Evolutionary conservation across 2,888 invertebrate genomes (phyloP), one percentile per base, ranked within the genome.

Genomic region (Timema podura): DNA sequence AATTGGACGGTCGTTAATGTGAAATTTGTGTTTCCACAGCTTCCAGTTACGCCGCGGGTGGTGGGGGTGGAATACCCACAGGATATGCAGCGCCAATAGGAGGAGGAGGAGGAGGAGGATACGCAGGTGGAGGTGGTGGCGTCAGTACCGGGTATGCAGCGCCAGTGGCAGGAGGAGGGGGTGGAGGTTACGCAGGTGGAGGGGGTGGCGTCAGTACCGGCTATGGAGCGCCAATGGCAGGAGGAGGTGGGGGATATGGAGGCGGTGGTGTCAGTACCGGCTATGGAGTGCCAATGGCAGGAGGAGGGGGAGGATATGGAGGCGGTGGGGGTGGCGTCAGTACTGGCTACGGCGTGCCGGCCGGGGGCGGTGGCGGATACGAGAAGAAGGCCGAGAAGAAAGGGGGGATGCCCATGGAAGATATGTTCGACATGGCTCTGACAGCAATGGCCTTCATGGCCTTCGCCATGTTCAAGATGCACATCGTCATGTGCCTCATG

Each of bases 401-500:
- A 30, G 30, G 30, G 70, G 80, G 82, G 8, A 83, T 92, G 44
- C 87, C 88, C 0, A 79, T 92, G 45, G 86, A 86, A 10, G 90
- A 93, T 75, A 85, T 93, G 54, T 91, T 92, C 76, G 92, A 93
- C 72, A 88, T 93, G 72, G 91, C 92, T 0, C 82, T 93, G 45
- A 93, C 93, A 0, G 92, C 92, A 0, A 84, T 93, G 51, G 93
- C 93, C 0, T 93, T 91, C 77, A 80, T 93, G 10, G 90, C 92
- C 0, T 93, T 93, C 76, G 91, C 91, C 48, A 87, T 92, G 83
- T 93, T 93, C 76, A 83, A 91, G 13, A 83, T 93, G 64, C 92
- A 93, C 79, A 87, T 93, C 13, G 83, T 92, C 9, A 89, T 93
- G 89, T 90, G 91, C 77, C 88, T 91, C 66, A 86, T 87, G 76